Evolutionary conservation across 2,888 invertebrate species (phyloP), one percentile per base, ranked within the genome.

Genomic region (Pyralis farinalis): DNA sequence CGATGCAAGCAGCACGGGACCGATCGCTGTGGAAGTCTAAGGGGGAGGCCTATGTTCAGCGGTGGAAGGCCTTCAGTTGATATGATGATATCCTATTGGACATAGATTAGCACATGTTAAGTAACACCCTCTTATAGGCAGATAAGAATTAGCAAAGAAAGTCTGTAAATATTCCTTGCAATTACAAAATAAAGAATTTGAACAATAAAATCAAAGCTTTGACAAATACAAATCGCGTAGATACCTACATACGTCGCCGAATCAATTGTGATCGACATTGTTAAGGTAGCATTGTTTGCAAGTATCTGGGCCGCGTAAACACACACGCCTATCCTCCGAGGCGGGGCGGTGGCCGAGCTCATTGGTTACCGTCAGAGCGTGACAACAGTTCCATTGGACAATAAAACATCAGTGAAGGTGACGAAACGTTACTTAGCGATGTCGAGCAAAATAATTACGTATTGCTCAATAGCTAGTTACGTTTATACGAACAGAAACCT

Each of bases 311-410:
- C 68, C 59, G 70, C 61, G 64, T 66, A 65, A 64, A 51, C 64
- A 55, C 67, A 53, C 71, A 82, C 85, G 85, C 87, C 86, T 81
- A 73, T 73, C 70, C 71, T 53, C 60, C 68, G 69, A 83, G 84
- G 86, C 82, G 87, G 83, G 81, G 86, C 83, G 54, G 74, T 70
- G 56, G 70, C 58, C 67, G 61, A 64, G 72, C 75, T 78, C 71
- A 86, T 87, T 87, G 86, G 86, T 77, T 81, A 71, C 78, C 67
- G 77, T 45, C 79, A 72, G 75, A 84, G 67, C 86, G 83, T 86
- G 85, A 84, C 87, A 78, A 78, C 69, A 64, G 69, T 76, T 69
- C 75, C 77, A 88, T 87, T 87, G 87, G 87, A 83, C 82, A 83
- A 75, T 66, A 71, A 58, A 71, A 71, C 63, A 71, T 63, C 71